phyloP scores from a whole-genome alignment of 2,113 vertebrate species.

The Ceyx cyanopectus region DNA sequence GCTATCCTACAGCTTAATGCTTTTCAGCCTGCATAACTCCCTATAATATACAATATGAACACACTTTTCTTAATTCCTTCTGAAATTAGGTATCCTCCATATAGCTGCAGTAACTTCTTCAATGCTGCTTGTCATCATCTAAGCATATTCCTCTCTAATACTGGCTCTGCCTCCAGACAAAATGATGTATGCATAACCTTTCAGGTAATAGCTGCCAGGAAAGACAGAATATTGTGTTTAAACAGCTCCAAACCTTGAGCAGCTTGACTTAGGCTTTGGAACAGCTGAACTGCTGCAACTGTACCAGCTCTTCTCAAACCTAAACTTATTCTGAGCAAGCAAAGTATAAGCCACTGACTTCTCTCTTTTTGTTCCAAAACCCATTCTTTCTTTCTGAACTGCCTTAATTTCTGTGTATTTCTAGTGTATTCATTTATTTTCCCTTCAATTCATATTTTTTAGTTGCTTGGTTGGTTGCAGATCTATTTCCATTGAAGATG shows the following conservation, averaged over 20 bases:
- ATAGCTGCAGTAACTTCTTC: not conserved
- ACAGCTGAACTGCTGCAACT: not conserved
- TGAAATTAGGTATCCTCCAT: not conserved
- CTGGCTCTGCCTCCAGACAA: not conserved
- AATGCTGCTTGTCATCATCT: not conserved
- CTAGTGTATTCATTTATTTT: not conserved
- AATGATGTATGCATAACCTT: not conserved
- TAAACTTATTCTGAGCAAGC: not conserved
- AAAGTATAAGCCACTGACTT: not conserved
- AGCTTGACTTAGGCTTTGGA: not conserved
- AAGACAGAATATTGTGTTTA: not conserved
- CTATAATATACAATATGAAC: not conserved
- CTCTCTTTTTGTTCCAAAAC: not conserved
- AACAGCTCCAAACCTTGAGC: not conserved
- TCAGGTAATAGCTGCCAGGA: not conserved
- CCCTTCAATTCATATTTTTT: not conserved
- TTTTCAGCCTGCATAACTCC: not conserved
- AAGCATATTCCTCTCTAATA: not conserved
- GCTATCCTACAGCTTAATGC: not conserved
- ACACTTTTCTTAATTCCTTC: not conserved
- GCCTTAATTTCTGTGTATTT: not conserved
- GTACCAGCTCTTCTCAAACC: not conserved
- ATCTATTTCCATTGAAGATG: not conserved
- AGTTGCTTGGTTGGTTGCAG: not conserved
- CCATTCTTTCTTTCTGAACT: not conserved